Base-by-base conservation (phyloP, 2,888 invertebrate genomes). In the Actias luna region DNA sequence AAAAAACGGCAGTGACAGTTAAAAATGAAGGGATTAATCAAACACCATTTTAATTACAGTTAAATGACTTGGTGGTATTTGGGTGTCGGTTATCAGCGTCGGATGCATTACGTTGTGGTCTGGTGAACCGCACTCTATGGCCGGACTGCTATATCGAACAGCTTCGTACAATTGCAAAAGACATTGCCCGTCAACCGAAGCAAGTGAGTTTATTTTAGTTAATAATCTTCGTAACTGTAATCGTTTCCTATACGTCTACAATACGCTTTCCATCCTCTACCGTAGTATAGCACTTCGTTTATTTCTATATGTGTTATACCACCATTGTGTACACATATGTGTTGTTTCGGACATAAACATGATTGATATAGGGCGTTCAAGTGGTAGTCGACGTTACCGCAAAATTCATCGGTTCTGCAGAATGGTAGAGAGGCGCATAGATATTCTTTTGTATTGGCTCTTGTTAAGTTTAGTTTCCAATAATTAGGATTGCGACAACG, bases 1-100 rank as follows among this genome's bases (percentile, higher is more conserved):
- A n/a, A n/a, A n/a, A n/a, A n/a, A n/a, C n/a, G n/a, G n/a, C n/a
- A n/a, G n/a, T n/a, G n/a, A n/a, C n/a, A n/a, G n/a, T n/a, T n/a
- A n/a, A 39, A 14, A 33, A 33, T 58, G 33, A 18, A 33, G 5
- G 14, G 16, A n/a, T 42, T 42, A 18, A 42, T 8, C 18, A 39
- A 12, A 10, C 1, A 12, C 36, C 31, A 52, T 33, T 67, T 65
- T 64, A 4, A 60, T 75, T 78, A n/a, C 77, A 93, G 93, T 72
- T 91, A 57, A 85, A 83, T 36, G 88, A 92, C 33, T 68, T 93
- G 70, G 71, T 90, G 5, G 77, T 89, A 83, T 93, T 77, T 74
- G 97, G 96, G 89, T 96, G 97, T 61, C 95, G 94, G 73, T 82
- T 98, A 69, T 96, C 96, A n/a, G 96, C 98, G 0, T 93, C 94